Conservation (phyloP, 1,140 invertebrate genomes). For the Papilio dardanus region DNA sequence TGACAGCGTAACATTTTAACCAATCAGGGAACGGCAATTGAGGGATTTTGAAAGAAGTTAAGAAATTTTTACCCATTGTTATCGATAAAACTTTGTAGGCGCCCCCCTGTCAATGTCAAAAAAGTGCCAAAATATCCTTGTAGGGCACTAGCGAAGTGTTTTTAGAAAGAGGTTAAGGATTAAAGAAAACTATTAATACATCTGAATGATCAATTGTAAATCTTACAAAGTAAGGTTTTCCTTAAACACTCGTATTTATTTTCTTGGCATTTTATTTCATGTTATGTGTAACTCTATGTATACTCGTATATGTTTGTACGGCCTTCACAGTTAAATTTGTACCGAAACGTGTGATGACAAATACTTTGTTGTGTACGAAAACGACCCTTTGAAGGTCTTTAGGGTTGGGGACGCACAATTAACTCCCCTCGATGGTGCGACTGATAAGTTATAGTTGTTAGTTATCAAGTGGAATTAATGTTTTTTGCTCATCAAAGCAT, state of each 20-base stretch:
- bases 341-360: conserved; percentile 21
- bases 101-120: no score
- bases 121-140: no score
- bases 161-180: no score
- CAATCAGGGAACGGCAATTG: no score
- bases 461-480: conserved; percentile 16
- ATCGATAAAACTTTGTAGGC: no score
- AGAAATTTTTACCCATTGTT: no score
- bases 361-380: conserved; percentile 28
- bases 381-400: conserved; percentile 21
- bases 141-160: no score
- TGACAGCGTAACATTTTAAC: no score
- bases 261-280: neutral
- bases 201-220: no score
- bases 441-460: conserved; percentile 13
- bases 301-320: neutral
- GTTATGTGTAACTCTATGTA: neutral
- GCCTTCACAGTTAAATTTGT: conserved; percentile 4
- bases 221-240: no score
- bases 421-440: conserved; percentile 14
- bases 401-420: conserved; percentile 31
- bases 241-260: neutral
- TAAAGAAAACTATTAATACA: no score
- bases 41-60: no score
- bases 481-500: neutral